A percentile compares a stretch with the other conserved stretches of the same genome.
Evolutionary conservation across 2,113 vertebrate species (phyloP).

Genomic region (Amia ocellicauda): DNA sequence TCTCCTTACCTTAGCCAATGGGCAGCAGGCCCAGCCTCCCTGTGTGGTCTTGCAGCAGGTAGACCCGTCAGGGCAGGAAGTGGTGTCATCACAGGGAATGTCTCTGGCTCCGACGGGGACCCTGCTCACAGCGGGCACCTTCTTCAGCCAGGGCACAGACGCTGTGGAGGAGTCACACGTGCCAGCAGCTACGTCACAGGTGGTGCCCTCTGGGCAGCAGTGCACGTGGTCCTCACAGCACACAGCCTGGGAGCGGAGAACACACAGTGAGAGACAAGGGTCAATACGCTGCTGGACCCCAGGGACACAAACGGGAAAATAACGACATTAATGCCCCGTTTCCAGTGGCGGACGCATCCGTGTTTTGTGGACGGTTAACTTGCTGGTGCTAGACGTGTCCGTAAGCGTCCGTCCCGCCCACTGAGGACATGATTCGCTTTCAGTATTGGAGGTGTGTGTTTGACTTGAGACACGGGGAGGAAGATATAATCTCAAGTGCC

Average conservation of each 20-base stretch:
- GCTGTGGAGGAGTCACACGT: constrained; percentile 37
- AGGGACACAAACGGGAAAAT: too few species aligned
- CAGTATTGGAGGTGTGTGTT: too few species aligned
- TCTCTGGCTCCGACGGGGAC: background rate
- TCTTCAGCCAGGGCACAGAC: constrained; percentile 40
- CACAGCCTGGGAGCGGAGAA: constrained; percentile 53
- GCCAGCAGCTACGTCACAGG: constrained; percentile 48
- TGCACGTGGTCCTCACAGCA: constrained; percentile 66
- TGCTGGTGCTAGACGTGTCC: too few species aligned
- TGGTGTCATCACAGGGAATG: constrained; percentile 42
- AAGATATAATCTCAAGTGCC: too few species aligned
- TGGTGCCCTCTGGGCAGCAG: constrained; percentile 64
- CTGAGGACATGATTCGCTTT: too few species aligned
- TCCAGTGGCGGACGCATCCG: too few species aligned
- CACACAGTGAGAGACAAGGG: too few species aligned
- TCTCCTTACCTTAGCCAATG: constrained; percentile 44
- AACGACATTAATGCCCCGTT: too few species aligned
- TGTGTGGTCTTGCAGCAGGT: constrained; percentile 66
- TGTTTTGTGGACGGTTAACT: too few species aligned
- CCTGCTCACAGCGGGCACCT: constrained; percentile 36
- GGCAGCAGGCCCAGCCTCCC: constrained; percentile 61
- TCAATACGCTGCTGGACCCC: too few species aligned
- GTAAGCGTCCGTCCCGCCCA: too few species aligned
- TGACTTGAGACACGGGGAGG: too few species aligned
- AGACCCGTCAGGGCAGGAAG: constrained; percentile 52